Evolutionary conservation across 2,797 vertebrate species (phyloP), one percentile per base, ranked within the genome.

Genomic region (Leptatherina wallacei): DNA sequence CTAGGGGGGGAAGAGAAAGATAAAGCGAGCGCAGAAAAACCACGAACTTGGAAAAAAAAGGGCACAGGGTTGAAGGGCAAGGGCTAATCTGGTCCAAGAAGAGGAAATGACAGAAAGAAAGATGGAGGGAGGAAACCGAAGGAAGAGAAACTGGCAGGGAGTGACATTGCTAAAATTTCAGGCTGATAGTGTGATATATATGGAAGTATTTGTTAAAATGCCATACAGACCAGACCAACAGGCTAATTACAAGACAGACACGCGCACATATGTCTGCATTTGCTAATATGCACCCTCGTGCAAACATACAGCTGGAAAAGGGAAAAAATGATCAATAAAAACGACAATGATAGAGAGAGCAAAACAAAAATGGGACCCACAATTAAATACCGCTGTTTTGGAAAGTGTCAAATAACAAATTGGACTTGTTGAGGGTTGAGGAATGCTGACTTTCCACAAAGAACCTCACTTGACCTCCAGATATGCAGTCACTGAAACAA

Each of bases 161-260:
- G 57, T 51, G 58, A 65, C 54, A 76, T 33, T 42, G 69, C 75
- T 70, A 55, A 62, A 78, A 71, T 78, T 71, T 81, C 75, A 69
- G 73, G 47, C 79, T 90, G 86, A 91, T 92, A 89, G 77, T 57
- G 60, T 58, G 62, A 86, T 81, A 92, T 88, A 92, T 92, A 88
- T 91, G 92, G 86, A 91, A 87, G 86, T 83, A 80, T 90, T 87
- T 85, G 88, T 94, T 93, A 93, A 93, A 94, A 92, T 86, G 83
- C 87, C 83, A 92, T 94, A 85, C 75, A 89, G 78, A 80, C 77
- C 71, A 80, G 82, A 88, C 78, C 57, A 84, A 77, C 70, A 85
- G 82, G 68, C 75, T 93, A 92, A 95, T 94, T 94, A 94, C 91
- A 94, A 85, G 88, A 85, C 78, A 81, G 69, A 61, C 63, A 62